A percentile compares a stretch with the other conserved stretches of the same genome.
phyloP scores from a whole-genome alignment of 2,888 invertebrate species.

The Gisinianus flammeolus region DNA sequence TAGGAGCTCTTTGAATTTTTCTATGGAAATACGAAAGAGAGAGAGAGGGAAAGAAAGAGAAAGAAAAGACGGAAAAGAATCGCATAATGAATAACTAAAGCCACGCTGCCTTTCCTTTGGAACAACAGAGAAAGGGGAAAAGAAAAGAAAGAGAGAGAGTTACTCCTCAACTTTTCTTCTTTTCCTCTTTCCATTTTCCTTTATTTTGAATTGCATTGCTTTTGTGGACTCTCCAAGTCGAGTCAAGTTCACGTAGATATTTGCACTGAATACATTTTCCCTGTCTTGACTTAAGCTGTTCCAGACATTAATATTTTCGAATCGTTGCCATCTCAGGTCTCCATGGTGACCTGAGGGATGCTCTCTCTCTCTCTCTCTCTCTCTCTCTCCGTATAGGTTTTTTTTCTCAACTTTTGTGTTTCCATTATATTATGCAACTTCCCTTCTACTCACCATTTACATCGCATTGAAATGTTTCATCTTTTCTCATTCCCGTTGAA shows the following conservation, averaged over 20 bases:
- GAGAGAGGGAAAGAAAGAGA: slow-evolving; percentile 14
- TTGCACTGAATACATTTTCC: slow-evolving; percentile 3
- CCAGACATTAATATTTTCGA: slow-evolving; percentile 18
- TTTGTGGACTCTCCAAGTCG: not conserved
- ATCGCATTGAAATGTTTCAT: too few relatives aligned
- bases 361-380: too few relatives aligned
- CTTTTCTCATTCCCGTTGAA: too few relatives aligned
- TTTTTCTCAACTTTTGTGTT: too few relatives aligned
- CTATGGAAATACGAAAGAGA: not conserved
- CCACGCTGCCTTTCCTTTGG: too few relatives aligned
- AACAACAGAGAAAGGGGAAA: too few relatives aligned
- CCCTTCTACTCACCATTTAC: too few relatives aligned
- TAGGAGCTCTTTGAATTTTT: too few relatives aligned
- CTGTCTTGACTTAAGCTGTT: not conserved
- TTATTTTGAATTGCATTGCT: not conserved
- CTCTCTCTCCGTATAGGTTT: too few relatives aligned
- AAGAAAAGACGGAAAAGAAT: not conserved
- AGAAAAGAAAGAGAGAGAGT: not conserved
- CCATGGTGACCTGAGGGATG: too few relatives aligned
- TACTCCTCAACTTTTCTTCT: not conserved
- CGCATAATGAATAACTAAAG: slow-evolving; percentile 4
- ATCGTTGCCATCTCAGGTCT: not conserved
- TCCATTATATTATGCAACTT: too few relatives aligned
- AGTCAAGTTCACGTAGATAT: not conserved
- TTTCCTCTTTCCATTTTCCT: not conserved